These are phyloP conservation scores for Heliconius eleuchia DNA, from an alignment of 1,140 invertebrate species.

Conservation along the genomic window DNA sequence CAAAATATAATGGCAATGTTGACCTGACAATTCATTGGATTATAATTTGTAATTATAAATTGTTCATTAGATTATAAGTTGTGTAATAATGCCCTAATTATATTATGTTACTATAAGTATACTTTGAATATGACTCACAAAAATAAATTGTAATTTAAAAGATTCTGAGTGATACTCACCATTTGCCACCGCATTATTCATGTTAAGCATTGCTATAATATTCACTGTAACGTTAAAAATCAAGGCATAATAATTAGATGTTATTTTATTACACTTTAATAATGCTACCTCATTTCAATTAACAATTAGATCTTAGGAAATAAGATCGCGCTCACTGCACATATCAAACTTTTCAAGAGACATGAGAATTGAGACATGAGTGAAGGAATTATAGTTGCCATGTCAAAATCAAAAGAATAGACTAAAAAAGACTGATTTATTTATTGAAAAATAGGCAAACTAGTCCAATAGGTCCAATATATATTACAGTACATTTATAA, in stretches of 20 bases:
- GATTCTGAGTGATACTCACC: conserved; percentile 52
- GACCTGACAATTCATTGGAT: neutral
- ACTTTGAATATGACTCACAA: conserved; percentile 25
- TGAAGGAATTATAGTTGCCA: conserved; percentile 39
- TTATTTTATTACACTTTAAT: conserved; percentile 49
- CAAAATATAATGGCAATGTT: neutral
- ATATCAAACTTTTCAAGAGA: conserved; percentile 59
- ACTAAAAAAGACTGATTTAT: neutral
- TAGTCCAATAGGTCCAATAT: too few species aligned
- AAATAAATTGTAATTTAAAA: conserved; percentile 22
- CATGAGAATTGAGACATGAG: conserved; percentile 7
- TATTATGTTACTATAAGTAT: neutral
- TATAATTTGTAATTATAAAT: neutral
- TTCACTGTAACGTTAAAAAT: conserved; percentile 47
- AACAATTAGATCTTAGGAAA: conserved; percentile 43
- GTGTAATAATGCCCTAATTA: neutral
- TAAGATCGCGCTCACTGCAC: conserved; percentile 53
- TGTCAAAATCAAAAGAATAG: neutral
- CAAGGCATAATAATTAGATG: conserved; percentile 74
- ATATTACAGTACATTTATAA: too few species aligned
- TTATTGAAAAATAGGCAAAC: neutral
- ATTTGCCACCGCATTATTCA: conserved; percentile 67
- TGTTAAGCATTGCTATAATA: conserved; percentile 68
- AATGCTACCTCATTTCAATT: conserved; percentile 74
- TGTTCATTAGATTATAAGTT: too few species aligned